Base-by-base conservation (phyloP, 2,888 invertebrate species). In the Stictocephala bisonia region DNA sequence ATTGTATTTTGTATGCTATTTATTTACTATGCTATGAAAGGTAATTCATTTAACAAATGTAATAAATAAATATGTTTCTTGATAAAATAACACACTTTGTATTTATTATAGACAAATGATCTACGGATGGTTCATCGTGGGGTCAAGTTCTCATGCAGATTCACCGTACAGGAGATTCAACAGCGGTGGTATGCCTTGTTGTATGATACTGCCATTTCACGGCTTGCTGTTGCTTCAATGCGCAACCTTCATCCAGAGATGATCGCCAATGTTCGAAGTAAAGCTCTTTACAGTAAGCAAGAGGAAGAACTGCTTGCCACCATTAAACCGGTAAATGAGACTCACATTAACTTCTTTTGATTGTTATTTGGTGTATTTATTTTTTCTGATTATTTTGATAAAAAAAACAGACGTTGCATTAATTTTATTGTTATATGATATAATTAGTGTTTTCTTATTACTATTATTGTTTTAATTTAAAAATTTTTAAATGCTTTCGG, bases 141-240 rank as follows among this genome's bases (percentile, higher is more conserved):
- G 3, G 92, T 96, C 0, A 97, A 96, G 82, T 99, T 99, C 85
- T 96, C 98, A 0, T 97, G 97, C 82, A 92, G 95, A 73, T 99
- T 97, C 83, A 95, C 96, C 0, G 86, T 96, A 24, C 92, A 93
- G 81, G 98, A 99, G 83, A 88, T 99, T 68, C 96, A 97, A 82
- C 94, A 96, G 71, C 89, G 99, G 64, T 99, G 99, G 99, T 97
- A 96, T 84, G 94, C 96, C 0, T 84, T 99, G 71, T 86, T 99
- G 22, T 99, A 98, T 83, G 97, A 99, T 84, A 93, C 95, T n/a
- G 90, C 94, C 53, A 91, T 99, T 58, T 97, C 97, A 2, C 88
- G 96, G 76, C 91, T 97, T 41, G 96, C 97, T 2, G 91, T 96
- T 0, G 91, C 94, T 53, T 96, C 97, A 0, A 97, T 98, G 92